Percentiles rank a stretch among this genome's conserved stretches.
phyloP scores from a whole-genome alignment of 1,140 invertebrate species.

The Drosophila lini region DNA sequence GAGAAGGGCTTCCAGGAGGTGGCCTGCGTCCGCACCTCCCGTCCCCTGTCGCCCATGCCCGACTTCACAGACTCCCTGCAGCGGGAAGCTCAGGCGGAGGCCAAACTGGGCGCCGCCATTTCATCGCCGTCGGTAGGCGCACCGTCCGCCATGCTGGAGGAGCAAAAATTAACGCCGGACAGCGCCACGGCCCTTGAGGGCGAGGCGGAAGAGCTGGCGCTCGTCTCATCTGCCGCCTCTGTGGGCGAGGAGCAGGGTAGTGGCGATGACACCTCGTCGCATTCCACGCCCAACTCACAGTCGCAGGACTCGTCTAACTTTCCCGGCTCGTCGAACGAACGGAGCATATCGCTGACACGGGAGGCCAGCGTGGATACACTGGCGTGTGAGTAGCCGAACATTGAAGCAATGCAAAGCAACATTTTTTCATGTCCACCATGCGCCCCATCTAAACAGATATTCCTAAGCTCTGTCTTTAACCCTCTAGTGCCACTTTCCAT shows the following conservation, averaged over 20 bases:
- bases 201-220: constrained; percentile 64
- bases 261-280: constrained; percentile 65
- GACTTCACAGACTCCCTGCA: constrained; percentile 85
- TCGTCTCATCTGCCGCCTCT: constrained; percentile 74
- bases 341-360: constrained; percentile 86
- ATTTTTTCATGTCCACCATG: too few relatives aligned
- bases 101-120: constrained; percentile 16
- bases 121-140: not conserved
- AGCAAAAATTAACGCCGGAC: constrained; percentile 42
- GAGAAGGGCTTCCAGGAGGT: constrained; percentile 94
- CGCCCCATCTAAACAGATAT: too few relatives aligned
- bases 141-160: constrained; percentile 3
- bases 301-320: constrained; percentile 58
- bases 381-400: constrained; percentile 84
- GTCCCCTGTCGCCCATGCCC: constrained; percentile 92
- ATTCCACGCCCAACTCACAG: constrained; percentile 71
- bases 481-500: too few relatives aligned
- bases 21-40: constrained; percentile 90
- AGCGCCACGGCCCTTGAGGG: constrained; percentile 43
- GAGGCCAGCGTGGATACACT: constrained; percentile 88
- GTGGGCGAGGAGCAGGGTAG: constrained; percentile 67
- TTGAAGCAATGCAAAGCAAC: not conserved
- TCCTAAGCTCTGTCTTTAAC: too few relatives aligned
- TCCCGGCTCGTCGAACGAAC: constrained; percentile 68
- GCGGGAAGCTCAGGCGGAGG: constrained; percentile 69